Evolutionary conservation across 2,888 invertebrate genomes (phyloP), one percentile per base, ranked within the genome.

Genomic region (Heliconius sara): DNA sequence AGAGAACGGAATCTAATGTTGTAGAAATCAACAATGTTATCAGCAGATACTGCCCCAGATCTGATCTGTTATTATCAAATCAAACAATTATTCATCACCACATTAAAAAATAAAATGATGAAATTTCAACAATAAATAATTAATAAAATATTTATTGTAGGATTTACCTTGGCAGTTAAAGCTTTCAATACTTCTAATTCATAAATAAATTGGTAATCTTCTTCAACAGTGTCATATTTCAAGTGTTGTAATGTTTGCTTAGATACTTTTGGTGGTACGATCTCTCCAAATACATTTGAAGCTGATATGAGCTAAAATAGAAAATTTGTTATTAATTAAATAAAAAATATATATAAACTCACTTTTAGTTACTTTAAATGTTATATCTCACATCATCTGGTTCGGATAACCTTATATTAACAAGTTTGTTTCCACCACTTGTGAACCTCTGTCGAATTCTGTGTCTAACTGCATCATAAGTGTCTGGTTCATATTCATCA

Each of bases 1-100:
- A 97, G 93, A 16, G 96, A 96, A 67, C 95, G 91, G 83, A 97
- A 93, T 81, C 96, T 96, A 84, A 97, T 95, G 96, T 97, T 96
- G 88, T 95, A 97, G 85, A 97, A 95, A 88, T 97, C 97, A 74
- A 97, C 95, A 74, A 95, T 90, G 79, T 96, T 95, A 87, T 97
- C 96, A 73, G 95, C 90, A 73, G 90, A 89, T 12, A 96, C 88
- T 0, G 88, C 93, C 67, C 95, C 95, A 78, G 91, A 87, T 76
- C 92, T 87, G 9, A 96, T 87, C 96, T 96, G 84, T 66, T 39
- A 39, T 10, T 39, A 39, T 39, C 2, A 39, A 78, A 81, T 34
- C 25, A 71, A 70, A 25, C 10, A 70, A 25, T 70, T 16, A 70
- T 19, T 47, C 43, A 13, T 47, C 7, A 39, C 2, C 39, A 67